Conservation (phyloP, 2,888 invertebrate species). For the Mimachlamys varia region DNA sequence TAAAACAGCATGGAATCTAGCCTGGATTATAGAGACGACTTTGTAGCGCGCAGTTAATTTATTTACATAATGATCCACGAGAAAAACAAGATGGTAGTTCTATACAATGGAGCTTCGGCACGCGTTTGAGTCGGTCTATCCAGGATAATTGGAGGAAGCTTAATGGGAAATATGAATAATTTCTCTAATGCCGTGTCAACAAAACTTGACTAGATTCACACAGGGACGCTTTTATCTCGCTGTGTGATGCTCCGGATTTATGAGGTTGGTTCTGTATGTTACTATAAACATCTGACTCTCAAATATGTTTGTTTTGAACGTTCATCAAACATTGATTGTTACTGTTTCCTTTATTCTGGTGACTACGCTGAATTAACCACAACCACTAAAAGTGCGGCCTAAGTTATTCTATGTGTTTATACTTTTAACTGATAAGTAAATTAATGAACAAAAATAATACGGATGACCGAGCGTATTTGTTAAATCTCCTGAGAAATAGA, state of each 20-base stretch:
- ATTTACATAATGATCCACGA: neutral
- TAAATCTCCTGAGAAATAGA: neutral
- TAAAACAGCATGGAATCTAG: neutral
- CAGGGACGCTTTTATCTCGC: neutral
- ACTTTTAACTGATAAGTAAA: neutral
- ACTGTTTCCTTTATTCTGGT: neutral
- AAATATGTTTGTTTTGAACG: neutral
- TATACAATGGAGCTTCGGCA: neutral
- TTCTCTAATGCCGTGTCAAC: constrained; percentile 7
- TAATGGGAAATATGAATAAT: constrained; percentile 24
- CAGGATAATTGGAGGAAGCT: neutral
- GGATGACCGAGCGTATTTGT: neutral
- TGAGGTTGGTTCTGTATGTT: neutral
- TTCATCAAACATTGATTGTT: neutral
- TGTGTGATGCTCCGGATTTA: neutral
- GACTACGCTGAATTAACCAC: neutral
- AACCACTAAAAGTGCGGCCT: neutral
- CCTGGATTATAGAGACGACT: neutral
- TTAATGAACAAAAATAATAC: neutral
- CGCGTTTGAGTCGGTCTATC: neutral
- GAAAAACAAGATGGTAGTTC: neutral
- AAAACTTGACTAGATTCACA: neutral
- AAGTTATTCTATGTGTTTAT: neutral
- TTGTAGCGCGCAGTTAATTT: neutral
- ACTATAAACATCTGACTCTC: neutral